These are phyloP conservation scores for Phymastichus coffea DNA, from an alignment of 1,140 invertebrate genomes.

Conservation along the genomic window DNA sequence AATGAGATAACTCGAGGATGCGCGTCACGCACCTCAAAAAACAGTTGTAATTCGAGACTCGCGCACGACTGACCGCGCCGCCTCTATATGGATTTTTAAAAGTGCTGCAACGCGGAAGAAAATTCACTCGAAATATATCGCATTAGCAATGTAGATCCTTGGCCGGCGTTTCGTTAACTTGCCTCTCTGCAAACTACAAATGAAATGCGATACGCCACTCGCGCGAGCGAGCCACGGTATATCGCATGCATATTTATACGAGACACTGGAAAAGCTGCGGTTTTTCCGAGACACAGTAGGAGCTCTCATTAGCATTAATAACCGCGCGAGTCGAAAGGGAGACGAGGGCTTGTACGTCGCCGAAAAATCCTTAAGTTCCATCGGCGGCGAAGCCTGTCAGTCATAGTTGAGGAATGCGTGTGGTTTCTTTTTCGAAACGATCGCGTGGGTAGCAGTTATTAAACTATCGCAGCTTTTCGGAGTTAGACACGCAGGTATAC, in stretches of 20 bases:
- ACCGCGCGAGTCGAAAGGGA: neutral
- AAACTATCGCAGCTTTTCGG: neutral
- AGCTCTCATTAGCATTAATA: neutral
- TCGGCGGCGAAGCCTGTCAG: too few relatives aligned
- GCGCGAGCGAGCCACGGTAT: neutral
- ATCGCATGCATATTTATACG: constrained; percentile 28
- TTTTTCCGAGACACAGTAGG: neutral
- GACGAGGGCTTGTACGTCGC: neutral
- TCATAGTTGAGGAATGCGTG: too few relatives aligned
- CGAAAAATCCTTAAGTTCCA: too few relatives aligned
- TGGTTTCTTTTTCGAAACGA: too few relatives aligned
- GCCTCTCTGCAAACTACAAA: constrained; percentile 19
- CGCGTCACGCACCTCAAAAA: constrained; percentile 44
- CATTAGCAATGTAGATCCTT: constrained; percentile 24
- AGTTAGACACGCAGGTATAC: neutral
- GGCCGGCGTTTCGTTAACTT: constrained; percentile 24
- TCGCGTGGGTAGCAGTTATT: too few relatives aligned
- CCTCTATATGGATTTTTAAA: too few relatives aligned
- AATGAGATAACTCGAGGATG: constrained; percentile 48
- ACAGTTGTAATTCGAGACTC: too few relatives aligned
- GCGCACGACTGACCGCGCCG: too few relatives aligned
- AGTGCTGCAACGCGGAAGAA: too few relatives aligned
- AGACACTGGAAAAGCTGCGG: neutral
- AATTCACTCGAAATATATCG: too few relatives aligned
- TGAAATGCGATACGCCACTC: constrained; percentile 24